Evolutionary conservation across 2,888 invertebrate genomes (phyloP), one percentile per base, ranked within the genome.

Genomic region (Meganola albula): DNA sequence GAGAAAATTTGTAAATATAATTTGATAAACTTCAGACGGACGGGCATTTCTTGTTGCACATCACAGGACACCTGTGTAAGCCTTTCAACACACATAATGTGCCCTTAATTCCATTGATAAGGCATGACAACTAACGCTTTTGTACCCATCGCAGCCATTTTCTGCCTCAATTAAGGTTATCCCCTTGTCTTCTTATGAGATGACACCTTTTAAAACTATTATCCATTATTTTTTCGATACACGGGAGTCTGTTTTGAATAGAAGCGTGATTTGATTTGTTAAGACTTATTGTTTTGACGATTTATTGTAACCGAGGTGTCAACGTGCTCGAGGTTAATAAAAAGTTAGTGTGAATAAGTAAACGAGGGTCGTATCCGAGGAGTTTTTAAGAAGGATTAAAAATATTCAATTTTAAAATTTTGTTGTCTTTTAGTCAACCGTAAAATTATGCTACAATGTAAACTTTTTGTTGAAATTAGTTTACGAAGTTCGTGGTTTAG

Each of bases 21-120:
- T 63, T 56, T 48, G 43, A 38, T 40, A 16, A 16, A 16, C 16
- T 4, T 16, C 16, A 16, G n/a, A 5, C 16, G 16, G 16, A 16
- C 16, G 16, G 16, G n/a, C n/a, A n/a, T 16, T 6, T 16, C 16
- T 16, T 6, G 16, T 6, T 6, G 16, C 16, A 16, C 6, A 48
- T 56, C 51, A 40, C 57, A 63, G 72, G 70, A 75, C 85, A 85
- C 84, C 84, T 85, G 84, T 85, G 82, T 83, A 83, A 84, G 74
- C 84, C 80, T 79, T 83, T 82, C 82, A 80, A 63, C 72, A 60
- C 53, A 60, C 55, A 85, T 84, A 84, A 84, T 85, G 74, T 79
- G 68, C 65, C 75, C 75, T 80, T 84, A 85, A 85, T 85, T 77
- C 77, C 59, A 68, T 75, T 84, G 84, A 84, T 84, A 82, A 66